These are phyloP conservation scores for Agrotis puta DNA, from an alignment of 2,888 invertebrate species.

Conservation along the genomic window DNA sequence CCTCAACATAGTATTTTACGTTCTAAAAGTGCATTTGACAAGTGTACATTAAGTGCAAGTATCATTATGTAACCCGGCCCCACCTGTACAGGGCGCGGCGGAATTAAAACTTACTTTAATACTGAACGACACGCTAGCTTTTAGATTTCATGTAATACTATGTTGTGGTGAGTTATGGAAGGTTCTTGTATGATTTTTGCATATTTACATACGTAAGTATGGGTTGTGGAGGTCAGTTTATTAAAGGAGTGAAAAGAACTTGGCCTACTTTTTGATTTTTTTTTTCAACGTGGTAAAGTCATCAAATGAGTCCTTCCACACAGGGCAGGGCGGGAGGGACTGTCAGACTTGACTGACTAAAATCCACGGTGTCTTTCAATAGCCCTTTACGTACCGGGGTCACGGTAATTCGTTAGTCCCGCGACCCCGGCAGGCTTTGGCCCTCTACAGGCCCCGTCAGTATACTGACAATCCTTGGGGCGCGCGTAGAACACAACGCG, in stretches of 20 bases:
- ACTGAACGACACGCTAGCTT: constrained; percentile 39
- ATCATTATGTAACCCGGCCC: constrained; percentile 56
- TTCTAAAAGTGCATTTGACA: constrained; percentile 62
- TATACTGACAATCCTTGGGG: too few species aligned
- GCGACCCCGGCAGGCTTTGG: too few species aligned
- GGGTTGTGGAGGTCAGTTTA: constrained; percentile 12
- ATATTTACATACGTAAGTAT: constrained; percentile 1
- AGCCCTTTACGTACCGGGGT: too few species aligned
- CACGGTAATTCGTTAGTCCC: too few species aligned
- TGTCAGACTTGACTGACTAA: too few species aligned
- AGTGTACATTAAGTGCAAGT: constrained; percentile 55
- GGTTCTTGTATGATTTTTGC: constrained; percentile 17
- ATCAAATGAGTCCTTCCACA: too few species aligned
- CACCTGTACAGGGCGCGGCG: constrained; percentile 38
- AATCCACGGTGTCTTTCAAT: too few species aligned
- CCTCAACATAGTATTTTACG: constrained; percentile 51
- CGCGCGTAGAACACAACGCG: too few species aligned
- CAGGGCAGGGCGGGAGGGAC: too few species aligned
- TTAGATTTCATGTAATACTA: constrained; percentile 35
- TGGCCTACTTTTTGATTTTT: not conserved
- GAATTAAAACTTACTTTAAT: constrained; percentile 41
- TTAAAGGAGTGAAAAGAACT: not conserved
- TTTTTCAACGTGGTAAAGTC: too few species aligned
- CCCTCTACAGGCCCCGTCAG: too few species aligned
- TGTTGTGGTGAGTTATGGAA: constrained; percentile 12